Base-by-base conservation (phyloP, 2,113 vertebrate species). In the Lichenostomus cassidix region DNA sequence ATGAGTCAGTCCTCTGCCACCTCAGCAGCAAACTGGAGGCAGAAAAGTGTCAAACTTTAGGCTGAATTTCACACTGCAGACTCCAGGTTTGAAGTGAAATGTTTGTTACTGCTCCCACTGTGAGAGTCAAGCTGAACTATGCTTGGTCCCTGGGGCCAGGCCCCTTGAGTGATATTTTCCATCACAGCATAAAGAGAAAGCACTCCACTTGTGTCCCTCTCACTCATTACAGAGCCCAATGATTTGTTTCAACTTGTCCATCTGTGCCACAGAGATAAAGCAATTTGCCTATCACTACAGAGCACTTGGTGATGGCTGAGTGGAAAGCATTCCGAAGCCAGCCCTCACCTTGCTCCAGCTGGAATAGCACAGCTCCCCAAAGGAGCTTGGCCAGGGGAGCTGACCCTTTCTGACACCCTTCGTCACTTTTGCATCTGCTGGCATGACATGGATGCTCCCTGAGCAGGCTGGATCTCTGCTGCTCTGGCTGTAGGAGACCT, bases 191-290 rank as follows among this genome's bases (percentile, higher is more conserved):
- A 37, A 77, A 80, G 37, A 12, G 12, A 44, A 76, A 41, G 13
- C 35, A 50, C 25, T 65, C 67, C 3, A 16, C 74, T 63, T 62
- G 42, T 76, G 50, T 84, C 58, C 46, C 49, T 84, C 73, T 91
- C 31, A 2, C 63, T 92, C 77, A 29, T 79, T 79, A 64, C 56
- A 77, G 88, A 76, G 58, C 39, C 59, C 27, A 78, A 63, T 75
- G 90, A 89, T 93, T 92, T 93, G 88, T 93, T 95, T 94, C 95
- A 94, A 71, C 68, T 88, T 93, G 73, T 74, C 85, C 52, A n/a
- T 90, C 90, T 96, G 93, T 92, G 92, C 68, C 79, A 78, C 53
- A 86, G 92, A 94, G 96, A 96, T 96, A 96, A 96, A 95, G 90
- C 1, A 53, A 92, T 96, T 92, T 95, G 75, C 90, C 90, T 91